Percentiles rank a stretch among this genome's conserved stretches.
phyloP scores from a whole-genome alignment of 2,113 vertebrate species.

The Ammodytes marinus region DNA sequence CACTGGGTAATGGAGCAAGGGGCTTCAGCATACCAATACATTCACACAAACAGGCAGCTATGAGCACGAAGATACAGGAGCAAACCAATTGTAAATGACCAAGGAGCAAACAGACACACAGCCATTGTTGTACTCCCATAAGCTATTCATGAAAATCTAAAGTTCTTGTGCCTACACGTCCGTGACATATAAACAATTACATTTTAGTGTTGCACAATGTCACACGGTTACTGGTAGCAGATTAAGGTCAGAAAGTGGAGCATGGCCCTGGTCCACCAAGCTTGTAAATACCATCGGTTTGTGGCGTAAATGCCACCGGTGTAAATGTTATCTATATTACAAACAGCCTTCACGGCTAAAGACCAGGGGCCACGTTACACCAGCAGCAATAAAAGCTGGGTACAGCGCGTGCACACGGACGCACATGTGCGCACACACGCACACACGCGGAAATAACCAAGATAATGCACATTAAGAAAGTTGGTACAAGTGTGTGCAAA shows the following conservation, averaged over 20 bases:
- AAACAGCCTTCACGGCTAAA: slow-evolving; percentile 41
- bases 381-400: slow-evolving; percentile 44
- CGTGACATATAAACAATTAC: slow-evolving; percentile 39
- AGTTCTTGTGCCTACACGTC: slow-evolving; percentile 15
- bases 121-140: slow-evolving; percentile 20
- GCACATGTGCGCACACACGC: slow-evolving; percentile 23
- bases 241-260: slow-evolving; percentile 82
- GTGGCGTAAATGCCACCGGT: slow-evolving; percentile 77
- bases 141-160: slow-evolving; percentile 19
- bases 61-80: slow-evolving; percentile 22
- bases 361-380: slow-evolving; percentile 36
- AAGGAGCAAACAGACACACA: neutral
- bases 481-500: slow-evolving; percentile 46
- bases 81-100: slow-evolving; percentile 22
- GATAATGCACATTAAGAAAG: slow-evolving; percentile 32
- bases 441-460: slow-evolving; percentile 40
- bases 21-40: slow-evolving; percentile 44
- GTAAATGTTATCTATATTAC: slow-evolving; percentile 57
- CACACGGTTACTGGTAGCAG: slow-evolving; percentile 41
- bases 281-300: slow-evolving; percentile 80
- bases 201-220: slow-evolving; percentile 10
- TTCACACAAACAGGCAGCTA: slow-evolving; percentile 29
- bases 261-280: slow-evolving; percentile 49
- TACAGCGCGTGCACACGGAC: slow-evolving; percentile 19
- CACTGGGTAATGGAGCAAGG: slow-evolving; percentile 67